Evolutionary conservation across 2,113 vertebrate species (phyloP), one percentile per base, ranked within the genome.

Genomic region (Bujurquina vittata): DNA sequence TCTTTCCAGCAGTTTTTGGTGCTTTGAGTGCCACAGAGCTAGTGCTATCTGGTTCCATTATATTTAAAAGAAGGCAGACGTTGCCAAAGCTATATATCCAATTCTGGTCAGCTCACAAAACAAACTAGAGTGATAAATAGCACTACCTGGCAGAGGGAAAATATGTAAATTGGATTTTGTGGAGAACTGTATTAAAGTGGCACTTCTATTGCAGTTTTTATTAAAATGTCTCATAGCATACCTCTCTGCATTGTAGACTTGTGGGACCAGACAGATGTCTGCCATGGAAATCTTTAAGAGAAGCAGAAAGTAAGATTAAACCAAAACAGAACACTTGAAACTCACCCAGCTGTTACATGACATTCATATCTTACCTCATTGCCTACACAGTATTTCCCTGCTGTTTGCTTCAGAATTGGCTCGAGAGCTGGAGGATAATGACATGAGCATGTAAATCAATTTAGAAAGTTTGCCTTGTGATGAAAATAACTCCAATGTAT

Each of bases 211-310:
- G 55, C 33, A 62, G 17, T 56, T 69, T 58, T 22, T 35, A 37
- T 9, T 72, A 29, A 29, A 67, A 8, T 14, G 4, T 74, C 69
- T 63, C 37, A 22, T 22, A 9, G 52, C 18, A 29, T 95, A 99
- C 98, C 98, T 97, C 61, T 97, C 96, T 79, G 98, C 97, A 69
- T 99, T 99, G 91, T 93, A 96, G 91, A 99, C 98, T 84, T 99
- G 98, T 80, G 98, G 98, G 2, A 92, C 97, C 90, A 99, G 95
- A 93, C 98, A 99, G 74, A 98, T 92, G 86, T 99, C 98, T 69
- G 98, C 98, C 97, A 99, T 96, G 62, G 98, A 97, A 74, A 99
- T 95, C 98, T 99, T 82, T 67, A 93, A 91, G 81, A 8, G 22
- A 62, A 29, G 7, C 18, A 69, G 37, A 17, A 7, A 18, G 11